Evolutionary conservation across 2,113 vertebrate genomes (phyloP), one percentile per base, ranked within the genome.

Genomic region (Alosa alosa): DNA sequence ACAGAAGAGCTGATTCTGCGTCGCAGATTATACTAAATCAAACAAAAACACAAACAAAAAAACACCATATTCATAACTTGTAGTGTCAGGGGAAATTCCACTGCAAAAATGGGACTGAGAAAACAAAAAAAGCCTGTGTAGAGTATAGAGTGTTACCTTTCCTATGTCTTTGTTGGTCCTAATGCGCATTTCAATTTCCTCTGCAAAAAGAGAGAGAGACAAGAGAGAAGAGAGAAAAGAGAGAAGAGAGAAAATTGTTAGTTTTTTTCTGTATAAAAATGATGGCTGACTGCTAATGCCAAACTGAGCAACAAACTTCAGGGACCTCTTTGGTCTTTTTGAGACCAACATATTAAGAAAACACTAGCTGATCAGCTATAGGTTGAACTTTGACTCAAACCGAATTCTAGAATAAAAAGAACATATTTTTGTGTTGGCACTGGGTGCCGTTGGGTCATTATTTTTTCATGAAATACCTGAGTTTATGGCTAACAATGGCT

Each of bases 1-100:
- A 97, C 82, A 0, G 95, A 94, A 0, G 95, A 88, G 85, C 96
- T 96, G 92, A 97, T 90, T n/a, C 96, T 93, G 49, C 94, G 93
- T 0, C 95, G 95, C 1, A 88, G 31, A 36, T 82, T 89, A 4
- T 82, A 91, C 96, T 96, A 85, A 84, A 3, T 13, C 84, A 90
- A 18, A 0, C n/a, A 82, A 39, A 82, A 25, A 68, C 10, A 36
- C n/a, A 64, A 9, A 36, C 3, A 78, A 39, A 78, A 17, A 17
- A 17, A 78, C 31, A 78, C 7, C 22, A 22, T 22, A 60, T 60
- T 60, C 20, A 22, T 6, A 60, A 60, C 18, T 3, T 60, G 6
- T 15, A 57, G 20, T 60, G 55, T 49, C 47, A 49, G 20, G 20
- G 55, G 20, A 6, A 60, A 83, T 83, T 88, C 84, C 75, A 20